Evolutionary conservation across 2,797 vertebrate species (phyloP), one percentile per base, ranked within the genome.

Genomic region (Nannoperca obscura): DNA sequence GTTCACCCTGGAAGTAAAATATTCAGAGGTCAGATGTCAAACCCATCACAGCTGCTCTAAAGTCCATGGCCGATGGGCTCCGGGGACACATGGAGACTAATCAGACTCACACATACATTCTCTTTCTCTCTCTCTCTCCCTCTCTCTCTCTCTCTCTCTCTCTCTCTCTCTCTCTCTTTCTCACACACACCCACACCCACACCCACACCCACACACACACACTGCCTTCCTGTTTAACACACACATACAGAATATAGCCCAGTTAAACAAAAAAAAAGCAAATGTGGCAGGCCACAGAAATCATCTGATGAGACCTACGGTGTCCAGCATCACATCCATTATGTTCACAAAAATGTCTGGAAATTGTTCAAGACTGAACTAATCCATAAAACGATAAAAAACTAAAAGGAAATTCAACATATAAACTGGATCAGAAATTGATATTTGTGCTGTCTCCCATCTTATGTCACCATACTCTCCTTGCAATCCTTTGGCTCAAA

Each of bases 1-100:
- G 78, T 74, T 57, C 61, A 72, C 60, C 76, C 80, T 34, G 22
- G 38, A 78, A 88, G 88, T 81, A 83, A 89, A 91, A 84, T 79
- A 90, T 86, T 77, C 81, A 84, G 66, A 76, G 83, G 82, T 89
- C 83, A 88, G 46, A 86, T 86, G 83, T 90, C 87, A 91, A 89
- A 90, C 68, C 81, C 83, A 85, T 86, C 89, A 86, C 92, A 93
- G 89, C 91, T 93, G 90, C 88, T 92, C 78, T 82, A 44, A 87
- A 89, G 79, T 77, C 72, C 57, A 62, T 80, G 72, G 86, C 89
- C 59, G 4, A 77, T 63, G 81, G 85, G 75, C 73, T 84, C 74
- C 2, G 15, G 73, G 78, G 71, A 87, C 86, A 82, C 82, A 86
- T 70, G 62, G 74, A 86, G 46, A 80, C 84, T 83, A 84, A 89